These are phyloP conservation scores for Oplegnathus fasciatus DNA, from an alignment of 2,113 vertebrate species.

Conservation along the genomic window DNA sequence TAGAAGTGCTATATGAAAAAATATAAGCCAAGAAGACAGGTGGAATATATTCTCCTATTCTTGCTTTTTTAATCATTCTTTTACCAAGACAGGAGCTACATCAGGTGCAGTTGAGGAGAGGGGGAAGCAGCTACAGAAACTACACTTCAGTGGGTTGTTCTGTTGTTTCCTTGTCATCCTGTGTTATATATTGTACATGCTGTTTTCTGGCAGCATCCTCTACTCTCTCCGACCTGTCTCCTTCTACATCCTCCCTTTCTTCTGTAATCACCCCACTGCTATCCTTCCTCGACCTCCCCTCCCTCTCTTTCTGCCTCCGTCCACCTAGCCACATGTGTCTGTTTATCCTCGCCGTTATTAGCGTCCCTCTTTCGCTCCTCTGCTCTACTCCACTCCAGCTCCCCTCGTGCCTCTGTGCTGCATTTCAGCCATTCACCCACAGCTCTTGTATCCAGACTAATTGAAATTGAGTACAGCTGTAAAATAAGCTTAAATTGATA, in stretches of 20 bases:
- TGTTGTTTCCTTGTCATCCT: conserved; percentile 33
- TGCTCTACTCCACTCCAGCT: neutral
- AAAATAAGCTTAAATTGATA: conserved; percentile 59
- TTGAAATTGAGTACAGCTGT: conserved; percentile 49
- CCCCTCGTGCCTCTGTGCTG: neutral
- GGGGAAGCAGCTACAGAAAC: neutral
- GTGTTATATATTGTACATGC: conserved; percentile 23
- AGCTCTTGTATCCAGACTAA: conserved; percentile 20
- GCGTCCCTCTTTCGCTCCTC: conserved; percentile 1
- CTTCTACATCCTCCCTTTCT: conserved; percentile 12
- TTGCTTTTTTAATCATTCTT: neutral
- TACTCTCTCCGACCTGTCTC: conserved; percentile 29
- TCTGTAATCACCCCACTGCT: conserved; percentile 27
- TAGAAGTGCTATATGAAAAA: neutral
- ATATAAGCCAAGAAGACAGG: neutral
- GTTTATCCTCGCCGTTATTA: conserved; percentile 24
- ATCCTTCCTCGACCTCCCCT: conserved; percentile 5
- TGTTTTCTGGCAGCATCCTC: conserved; percentile 37
- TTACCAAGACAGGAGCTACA: conserved; percentile 1
- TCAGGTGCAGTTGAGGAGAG: neutral
- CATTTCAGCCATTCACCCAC: conserved; percentile 11
- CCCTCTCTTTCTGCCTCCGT: conserved; percentile 17
- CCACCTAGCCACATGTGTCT: conserved; percentile 33
- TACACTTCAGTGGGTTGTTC: conserved; percentile 8
- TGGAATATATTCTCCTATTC: conserved; percentile 6